phyloP scores from a whole-genome alignment of 2,797 vertebrate genomes.

The Pampus argenteus region DNA sequence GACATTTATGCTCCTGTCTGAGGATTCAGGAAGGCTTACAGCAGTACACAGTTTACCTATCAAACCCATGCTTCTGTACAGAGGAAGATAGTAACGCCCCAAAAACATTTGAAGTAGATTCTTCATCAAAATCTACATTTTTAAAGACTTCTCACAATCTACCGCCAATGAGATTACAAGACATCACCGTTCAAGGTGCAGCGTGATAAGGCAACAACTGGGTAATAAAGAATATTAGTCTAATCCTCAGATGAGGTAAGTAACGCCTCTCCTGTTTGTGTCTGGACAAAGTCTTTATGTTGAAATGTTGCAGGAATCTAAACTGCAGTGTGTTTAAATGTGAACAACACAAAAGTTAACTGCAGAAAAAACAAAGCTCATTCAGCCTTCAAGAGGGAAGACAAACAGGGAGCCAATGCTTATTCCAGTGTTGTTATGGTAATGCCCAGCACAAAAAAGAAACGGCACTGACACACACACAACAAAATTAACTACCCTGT shows the following conservation, averaged over 20 bases:
- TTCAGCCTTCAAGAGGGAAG: slow-evolving; percentile 53
- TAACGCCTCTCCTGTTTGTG: slow-evolving; percentile 23
- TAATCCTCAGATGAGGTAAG: slow-evolving; percentile 13
- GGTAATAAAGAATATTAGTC: slow-evolving; percentile 25
- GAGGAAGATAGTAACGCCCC: neutral
- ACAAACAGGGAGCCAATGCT: slow-evolving; percentile 59
- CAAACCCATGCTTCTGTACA: neutral
- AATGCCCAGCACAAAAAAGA: slow-evolving; percentile 46
- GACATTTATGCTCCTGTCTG: neutral
- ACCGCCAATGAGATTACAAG: neutral
- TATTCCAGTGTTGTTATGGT: slow-evolving; percentile 67
- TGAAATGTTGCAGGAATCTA: slow-evolving; percentile 60
- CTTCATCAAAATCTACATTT: neutral
- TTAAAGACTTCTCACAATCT: neutral
- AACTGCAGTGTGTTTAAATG: slow-evolving; percentile 55
- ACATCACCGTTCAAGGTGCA: slow-evolving; percentile 21
- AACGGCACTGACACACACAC: slow-evolving; percentile 18
- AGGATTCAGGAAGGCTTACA: neutral
- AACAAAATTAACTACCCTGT: slow-evolving; percentile 17
- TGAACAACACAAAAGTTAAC: slow-evolving; percentile 43
- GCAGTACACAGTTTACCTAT: neutral
- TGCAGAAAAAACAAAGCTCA: slow-evolving; percentile 64
- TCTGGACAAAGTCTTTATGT: slow-evolving; percentile 48
- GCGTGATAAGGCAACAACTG: slow-evolving; percentile 24
- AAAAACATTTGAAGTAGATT: neutral